phyloP scores from a whole-genome alignment of 1,140 invertebrate genomes.

The Cheumatopsyche charites region DNA sequence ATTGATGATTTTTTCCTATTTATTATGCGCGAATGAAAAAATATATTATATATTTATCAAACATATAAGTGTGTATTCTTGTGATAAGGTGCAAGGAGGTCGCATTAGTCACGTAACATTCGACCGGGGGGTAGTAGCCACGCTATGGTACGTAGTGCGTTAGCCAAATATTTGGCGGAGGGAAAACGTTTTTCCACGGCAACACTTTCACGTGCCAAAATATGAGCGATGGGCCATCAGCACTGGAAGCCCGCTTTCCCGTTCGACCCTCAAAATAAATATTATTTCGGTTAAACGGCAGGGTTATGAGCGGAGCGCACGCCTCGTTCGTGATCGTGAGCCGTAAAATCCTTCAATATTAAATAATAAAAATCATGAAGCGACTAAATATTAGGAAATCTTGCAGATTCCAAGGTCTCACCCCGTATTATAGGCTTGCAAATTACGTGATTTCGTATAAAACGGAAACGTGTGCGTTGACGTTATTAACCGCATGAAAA shows the following conservation, averaged over 20 bases:
- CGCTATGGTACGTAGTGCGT: background rate
- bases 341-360: background rate
- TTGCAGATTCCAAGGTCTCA: no score
- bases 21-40: background rate
- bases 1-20: conserved; percentile 18
- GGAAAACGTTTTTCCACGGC: conserved; percentile 18
- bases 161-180: conserved; percentile 14
- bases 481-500: no score
- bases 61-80: no score
- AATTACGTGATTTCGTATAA: no score
- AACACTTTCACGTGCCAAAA: conserved; percentile 24
- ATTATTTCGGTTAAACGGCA: conserved; percentile 25
- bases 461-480: no score
- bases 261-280: conserved; percentile 21
- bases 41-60: no score
- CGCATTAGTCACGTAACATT: background rate
- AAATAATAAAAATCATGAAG: no score
- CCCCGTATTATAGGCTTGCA: no score
- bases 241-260: conserved; percentile 6
- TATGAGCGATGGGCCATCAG: conserved; percentile 19
- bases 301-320: conserved; percentile 5
- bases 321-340: background rate
- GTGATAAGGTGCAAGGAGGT: background rate
- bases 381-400: no score
- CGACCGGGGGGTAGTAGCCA: background rate